phyloP scores from a whole-genome alignment of 2,797 vertebrate genomes.

The Pogonophryne albipinna region DNA sequence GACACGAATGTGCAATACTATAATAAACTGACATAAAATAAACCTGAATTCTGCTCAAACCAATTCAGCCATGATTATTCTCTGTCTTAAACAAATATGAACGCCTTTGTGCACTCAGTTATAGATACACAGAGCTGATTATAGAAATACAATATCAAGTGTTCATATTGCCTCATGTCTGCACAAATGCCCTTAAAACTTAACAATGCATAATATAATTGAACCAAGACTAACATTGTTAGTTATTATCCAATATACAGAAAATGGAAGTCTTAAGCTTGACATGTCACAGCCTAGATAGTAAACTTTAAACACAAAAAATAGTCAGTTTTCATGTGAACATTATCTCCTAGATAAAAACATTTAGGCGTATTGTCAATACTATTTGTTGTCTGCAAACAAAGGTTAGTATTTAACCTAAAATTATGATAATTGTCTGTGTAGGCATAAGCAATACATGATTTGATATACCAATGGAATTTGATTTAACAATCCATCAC shows the following conservation, averaged over 20 bases:
- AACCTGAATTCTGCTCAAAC: background rate
- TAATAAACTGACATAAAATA: background rate
- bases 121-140: constrained; percentile 11
- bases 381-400: background rate
- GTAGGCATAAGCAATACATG: background rate
- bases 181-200: background rate
- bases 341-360: background rate
- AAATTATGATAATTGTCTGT: background rate
- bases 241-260: no score
- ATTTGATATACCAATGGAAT: background rate
- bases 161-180: background rate
- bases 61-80: background rate
- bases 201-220: background rate
- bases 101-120: background rate
- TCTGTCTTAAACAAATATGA: background rate
- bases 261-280: background rate
- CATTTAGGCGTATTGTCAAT: background rate
- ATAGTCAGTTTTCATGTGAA: background rate
- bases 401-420: background rate
- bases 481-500: constrained; percentile 36
- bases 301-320: background rate
- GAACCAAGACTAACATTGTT: background rate
- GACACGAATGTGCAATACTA: constrained; percentile 14
- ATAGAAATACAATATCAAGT: background rate
- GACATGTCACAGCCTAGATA: background rate